A percentile compares a stretch with the other conserved stretches of the same genome.
phyloP scores from a whole-genome alignment of 92 coral and sea anemone genomes.

The Palythoa grandiflora region DNA sequence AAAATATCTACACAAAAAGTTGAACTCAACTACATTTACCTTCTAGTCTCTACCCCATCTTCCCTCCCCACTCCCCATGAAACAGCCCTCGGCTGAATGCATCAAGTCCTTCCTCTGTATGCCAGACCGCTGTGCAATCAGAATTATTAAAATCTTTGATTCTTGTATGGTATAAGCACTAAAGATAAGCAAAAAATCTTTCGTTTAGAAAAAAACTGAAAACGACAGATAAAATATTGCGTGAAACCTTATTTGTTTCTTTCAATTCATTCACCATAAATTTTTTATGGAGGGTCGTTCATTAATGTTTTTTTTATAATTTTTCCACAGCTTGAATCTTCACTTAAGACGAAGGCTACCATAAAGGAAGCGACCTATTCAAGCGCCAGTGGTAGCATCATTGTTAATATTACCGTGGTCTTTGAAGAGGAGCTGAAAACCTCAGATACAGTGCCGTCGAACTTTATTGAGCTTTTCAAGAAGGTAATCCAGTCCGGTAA shows the following conservation, averaged over 20 bases:
- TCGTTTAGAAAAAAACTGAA: no score
- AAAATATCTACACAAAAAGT: no score
- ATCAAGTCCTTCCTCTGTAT: no score
- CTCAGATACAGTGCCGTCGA: neutral
- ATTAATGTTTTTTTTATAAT: neutral
- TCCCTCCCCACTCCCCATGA: no score
- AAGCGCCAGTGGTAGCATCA: neutral
- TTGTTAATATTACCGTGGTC: neutral
- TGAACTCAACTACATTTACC: no score
- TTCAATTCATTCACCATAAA: neutral
- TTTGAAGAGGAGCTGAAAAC: constrained; percentile 12
- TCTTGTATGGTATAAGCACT: no score
- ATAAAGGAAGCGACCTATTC: neutral
- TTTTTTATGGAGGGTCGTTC: neutral
- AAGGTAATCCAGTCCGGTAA: neutral
- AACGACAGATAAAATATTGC: no score
- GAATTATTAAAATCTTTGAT: no score
- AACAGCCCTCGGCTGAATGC: no score
- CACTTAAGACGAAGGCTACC: neutral
- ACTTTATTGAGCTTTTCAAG: neutral
- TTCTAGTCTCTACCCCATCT: no score
- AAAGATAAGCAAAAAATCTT: no score
- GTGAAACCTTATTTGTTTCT: neutral
- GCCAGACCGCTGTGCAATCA: no score
- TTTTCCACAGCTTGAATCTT: neutral